These are phyloP conservation scores for Aleadryas rufinucha DNA, from an alignment of 2,113 vertebrate species.

Conservation along the genomic window DNA sequence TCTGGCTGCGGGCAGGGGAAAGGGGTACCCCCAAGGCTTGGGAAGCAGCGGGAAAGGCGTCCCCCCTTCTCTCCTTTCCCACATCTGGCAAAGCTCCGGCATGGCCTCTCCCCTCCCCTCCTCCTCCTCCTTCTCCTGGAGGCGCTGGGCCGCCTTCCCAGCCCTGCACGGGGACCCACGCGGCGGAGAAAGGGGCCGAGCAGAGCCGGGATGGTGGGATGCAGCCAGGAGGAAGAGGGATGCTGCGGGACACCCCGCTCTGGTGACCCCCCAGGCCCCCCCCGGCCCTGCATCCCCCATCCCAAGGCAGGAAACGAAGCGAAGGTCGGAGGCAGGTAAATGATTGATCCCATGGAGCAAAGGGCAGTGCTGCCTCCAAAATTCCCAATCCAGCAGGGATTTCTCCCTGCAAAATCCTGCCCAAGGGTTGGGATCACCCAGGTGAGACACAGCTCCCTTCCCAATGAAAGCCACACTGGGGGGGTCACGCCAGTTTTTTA, in stretches of 20 bases:
- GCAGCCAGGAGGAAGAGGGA: not conserved
- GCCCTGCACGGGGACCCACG: not conserved
- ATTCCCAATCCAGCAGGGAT: not conserved
- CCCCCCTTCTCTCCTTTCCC: conserved; percentile 33
- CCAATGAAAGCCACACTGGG: not conserved
- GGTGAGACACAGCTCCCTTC: not conserved
- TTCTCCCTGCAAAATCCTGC: not conserved
- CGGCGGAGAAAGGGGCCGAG: not conserved
- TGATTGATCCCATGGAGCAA: not conserved
- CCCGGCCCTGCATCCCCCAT: not conserved
- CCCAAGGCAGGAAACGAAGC: not conserved
- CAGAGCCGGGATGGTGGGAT: not conserved
- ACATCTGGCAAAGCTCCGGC: conserved; percentile 63
- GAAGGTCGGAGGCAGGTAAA: not conserved
- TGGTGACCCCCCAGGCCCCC: not conserved
- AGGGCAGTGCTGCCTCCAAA: not conserved
- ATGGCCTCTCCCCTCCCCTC: conserved; percentile 20
- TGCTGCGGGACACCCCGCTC: not conserved
- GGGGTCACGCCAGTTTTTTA: accelerated
- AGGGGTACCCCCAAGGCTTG: not conserved
- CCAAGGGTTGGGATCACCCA: not conserved
- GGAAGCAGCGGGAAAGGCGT: not conserved
- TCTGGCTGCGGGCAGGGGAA: not conserved
- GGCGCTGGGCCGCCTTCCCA: conserved; percentile 45
- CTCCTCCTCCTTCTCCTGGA: conserved; percentile 5